Base-by-base conservation (phyloP, 2,113 vertebrate species). In the Oryzias curvinotus region DNA sequence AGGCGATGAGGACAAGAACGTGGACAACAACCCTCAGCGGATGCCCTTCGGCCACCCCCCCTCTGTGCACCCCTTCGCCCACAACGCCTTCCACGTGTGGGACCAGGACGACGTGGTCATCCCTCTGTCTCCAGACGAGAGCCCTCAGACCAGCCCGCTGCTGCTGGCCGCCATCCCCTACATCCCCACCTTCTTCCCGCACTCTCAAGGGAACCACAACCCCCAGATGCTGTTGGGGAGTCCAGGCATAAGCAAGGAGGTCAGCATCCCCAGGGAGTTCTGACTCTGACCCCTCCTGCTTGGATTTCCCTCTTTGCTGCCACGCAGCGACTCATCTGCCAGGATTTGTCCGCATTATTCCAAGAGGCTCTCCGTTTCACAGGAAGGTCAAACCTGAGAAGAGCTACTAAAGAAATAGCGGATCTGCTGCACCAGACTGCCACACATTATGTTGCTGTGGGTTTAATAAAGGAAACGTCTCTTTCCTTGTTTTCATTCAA, bases 51-150 rank as follows among this genome's bases (percentile, higher is more conserved):
- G 67, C 19, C 82, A 86, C 30, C 73, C 78, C 1, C 80, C 84
- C 0, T 14, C 62, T 0, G 41, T 42, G 0, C 81, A 90, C 30
- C 78, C 87, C 0, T 83, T 89, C 6, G 61, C 88, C 49, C 90
- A 91, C 81, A 93, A 93, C 14, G 86, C 91, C 70, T 93, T 92
- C 81, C 90, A 92, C 10, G 87, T 93, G 67, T 92, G 91, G 92
- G 89, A 93, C 80, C 86, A 88, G 81, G 90, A 92, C 2, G 89
- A 89, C 6, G 87, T 92, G 48, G 76, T 89, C 52, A 84, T 92
- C 70, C 52, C 90, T 1, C 58, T 91, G 53, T 68, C 85, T 3
- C 58, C 26, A 0, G 77, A 87, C 0, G 78, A 88, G 4, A 85
- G 79, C 71, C 67, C 82, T 7, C 82, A 67, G 77, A 23, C 4